phyloP scores from a whole-genome alignment of 2,113 vertebrate genomes.

The Polypterus bichir region DNA sequence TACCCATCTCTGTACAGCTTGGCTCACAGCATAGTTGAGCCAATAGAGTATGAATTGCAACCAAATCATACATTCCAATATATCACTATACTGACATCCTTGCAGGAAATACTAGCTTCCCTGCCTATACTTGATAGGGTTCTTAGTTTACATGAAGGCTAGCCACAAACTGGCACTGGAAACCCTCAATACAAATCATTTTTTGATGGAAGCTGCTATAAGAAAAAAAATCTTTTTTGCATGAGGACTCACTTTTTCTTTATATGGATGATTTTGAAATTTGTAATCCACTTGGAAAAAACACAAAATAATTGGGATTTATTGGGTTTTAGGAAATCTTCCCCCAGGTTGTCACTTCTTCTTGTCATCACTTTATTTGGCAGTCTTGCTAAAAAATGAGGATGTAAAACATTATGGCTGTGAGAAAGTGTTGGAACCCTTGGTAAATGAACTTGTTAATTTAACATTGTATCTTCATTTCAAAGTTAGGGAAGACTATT shows the following conservation, averaged over 20 bases:
- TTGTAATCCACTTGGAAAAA: slow-evolving; percentile 20
- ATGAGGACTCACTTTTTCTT: not conserved
- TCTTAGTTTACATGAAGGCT: too few species aligned
- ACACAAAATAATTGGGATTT: slow-evolving; percentile 14
- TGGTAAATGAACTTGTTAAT: slow-evolving; percentile 12
- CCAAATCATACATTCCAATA: too few species aligned
- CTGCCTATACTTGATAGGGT: too few species aligned
- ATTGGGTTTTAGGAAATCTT: slow-evolving; percentile 13
- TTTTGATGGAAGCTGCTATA: slow-evolving; percentile 18
- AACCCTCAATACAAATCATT: slow-evolving; percentile 10
- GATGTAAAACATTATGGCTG: slow-evolving; percentile 2
- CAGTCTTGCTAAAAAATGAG: slow-evolving; percentile 9
- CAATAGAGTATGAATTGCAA: too few species aligned
- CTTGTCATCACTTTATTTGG: slow-evolving; percentile 13
- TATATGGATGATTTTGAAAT: slow-evolving; percentile 10
- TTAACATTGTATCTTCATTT: slow-evolving; percentile 10
- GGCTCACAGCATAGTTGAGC: too few species aligned
- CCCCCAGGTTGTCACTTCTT: slow-evolving; percentile 1
- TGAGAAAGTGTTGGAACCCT: slow-evolving; percentile 8
- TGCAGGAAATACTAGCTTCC: too few species aligned
- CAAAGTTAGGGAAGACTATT: slow-evolving; percentile 7
- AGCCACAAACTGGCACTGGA: too few species aligned
- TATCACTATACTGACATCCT: too few species aligned
- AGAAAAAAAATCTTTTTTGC: slow-evolving; percentile 13
- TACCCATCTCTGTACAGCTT: too few species aligned